A percentile compares a stretch with the other conserved stretches of the same genome.
Evolutionary conservation across 2,113 vertebrate species (phyloP).

Genomic region (Plecturocebus donacophilus): DNA sequence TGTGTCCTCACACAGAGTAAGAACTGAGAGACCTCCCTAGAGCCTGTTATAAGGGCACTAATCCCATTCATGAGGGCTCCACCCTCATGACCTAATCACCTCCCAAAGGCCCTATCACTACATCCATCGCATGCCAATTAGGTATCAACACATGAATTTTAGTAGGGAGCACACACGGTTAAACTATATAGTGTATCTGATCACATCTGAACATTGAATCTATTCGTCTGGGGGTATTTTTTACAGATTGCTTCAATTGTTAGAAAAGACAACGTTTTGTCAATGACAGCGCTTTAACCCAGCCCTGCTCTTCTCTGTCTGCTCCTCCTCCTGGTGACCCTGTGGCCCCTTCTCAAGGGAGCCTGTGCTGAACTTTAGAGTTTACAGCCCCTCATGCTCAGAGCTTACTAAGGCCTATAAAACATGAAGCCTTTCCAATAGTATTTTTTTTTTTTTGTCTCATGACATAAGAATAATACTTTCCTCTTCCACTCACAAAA

Average conservation of each 20-base stretch:
- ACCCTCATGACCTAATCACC: neutral
- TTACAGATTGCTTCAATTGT: neutral
- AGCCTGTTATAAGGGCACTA: neutral
- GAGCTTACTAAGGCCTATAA: neutral
- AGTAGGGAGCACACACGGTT: rapidly evolving
- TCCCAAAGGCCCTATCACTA: neutral
- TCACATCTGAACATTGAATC: neutral
- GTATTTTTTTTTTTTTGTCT: neutral
- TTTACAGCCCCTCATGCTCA: neutral
- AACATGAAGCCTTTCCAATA: neutral
- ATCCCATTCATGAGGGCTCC: neutral
- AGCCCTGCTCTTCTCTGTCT: neutral
- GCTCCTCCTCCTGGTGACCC: neutral
- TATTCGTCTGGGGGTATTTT: neutral
- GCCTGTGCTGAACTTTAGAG: neutral
- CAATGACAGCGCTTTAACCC: neutral
- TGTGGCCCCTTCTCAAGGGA: neutral
- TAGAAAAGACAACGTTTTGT: neutral
- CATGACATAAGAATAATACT: neutral
- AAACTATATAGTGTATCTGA: neutral
- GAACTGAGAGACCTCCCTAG: rapidly evolving
- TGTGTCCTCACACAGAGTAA: neutral
- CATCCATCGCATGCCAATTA: neutral
- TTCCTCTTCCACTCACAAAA: neutral
- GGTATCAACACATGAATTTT: neutral